Evolutionary conservation across 2,888 invertebrate species (phyloP), one percentile per base, ranked within the genome.

Genomic region (Rotaria magnacalcarata): DNA sequence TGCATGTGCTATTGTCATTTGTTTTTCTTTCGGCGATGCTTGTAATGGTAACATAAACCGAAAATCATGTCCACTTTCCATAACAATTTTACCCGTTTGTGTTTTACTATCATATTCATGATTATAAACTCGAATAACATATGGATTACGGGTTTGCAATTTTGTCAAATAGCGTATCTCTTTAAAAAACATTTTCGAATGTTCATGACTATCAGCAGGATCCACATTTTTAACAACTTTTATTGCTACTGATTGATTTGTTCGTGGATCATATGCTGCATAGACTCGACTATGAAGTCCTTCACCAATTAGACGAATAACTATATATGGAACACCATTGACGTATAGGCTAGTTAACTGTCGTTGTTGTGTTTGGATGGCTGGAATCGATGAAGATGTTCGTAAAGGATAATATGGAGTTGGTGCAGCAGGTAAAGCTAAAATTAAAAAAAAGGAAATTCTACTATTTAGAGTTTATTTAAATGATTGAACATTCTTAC

Each of bases 51-150:
- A 56, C 52, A 84, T 52, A 84, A 56, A 84, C 11, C 84, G 52
- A 56, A 84, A 84, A 84, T 84, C 84, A 27, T 52, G 52, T 52
- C 84, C 84, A 34, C 11, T 54, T 84, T 84, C 84, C 84, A 84
- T 84, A 54, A 84, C 84, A 54, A 84, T 84, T 84, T 84, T 84
- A 34, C 84, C 84, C 34, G 52, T 54, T 56, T 54, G 52, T 54
- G 52, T 56, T 52, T 41, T 34, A 0, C 19, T 41, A 41, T 84
- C 84, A 54, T 47, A 54, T 34, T 84, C 84, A 54, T 84, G 56
- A 84, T 84, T 56, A 34, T 52, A 84, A 47, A 84, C 56, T 19
- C 84, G 52, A 21, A 56, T 56, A 54, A 84, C 56, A 56, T 84
- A 56, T 21, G 56, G 84, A 52, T 52, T 54, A 24, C 56, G 50